phyloP scores from a whole-genome alignment of 2,888 invertebrate species.

The Microplitis manilae region DNA sequence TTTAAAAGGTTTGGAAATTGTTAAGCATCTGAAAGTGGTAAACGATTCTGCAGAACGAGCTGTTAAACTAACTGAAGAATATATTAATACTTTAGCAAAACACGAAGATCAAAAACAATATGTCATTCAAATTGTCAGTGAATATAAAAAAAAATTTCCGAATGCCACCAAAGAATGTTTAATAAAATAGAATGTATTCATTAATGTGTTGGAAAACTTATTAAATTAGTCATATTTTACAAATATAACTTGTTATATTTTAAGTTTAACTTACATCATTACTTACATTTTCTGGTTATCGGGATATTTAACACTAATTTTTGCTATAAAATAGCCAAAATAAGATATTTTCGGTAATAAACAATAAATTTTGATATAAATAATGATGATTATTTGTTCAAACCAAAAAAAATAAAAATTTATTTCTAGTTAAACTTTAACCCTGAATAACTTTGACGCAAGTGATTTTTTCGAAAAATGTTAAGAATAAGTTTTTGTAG shows the following conservation, averaged over 20 bases:
- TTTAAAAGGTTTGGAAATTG: slow-evolving; percentile 27
- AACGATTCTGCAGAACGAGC: slow-evolving; percentile 43
- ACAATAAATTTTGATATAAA: background rate
- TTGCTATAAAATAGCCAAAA: background rate
- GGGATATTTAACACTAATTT: background rate
- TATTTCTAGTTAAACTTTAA: background rate
- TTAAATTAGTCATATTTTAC: background rate
- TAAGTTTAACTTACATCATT: background rate
- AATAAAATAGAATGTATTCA: background rate
- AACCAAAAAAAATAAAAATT: background rate
- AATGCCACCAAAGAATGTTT: slow-evolving; percentile 9
- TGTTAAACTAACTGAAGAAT: slow-evolving; percentile 15
- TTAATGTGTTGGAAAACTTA: background rate
- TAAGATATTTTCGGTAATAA: too few species aligned
- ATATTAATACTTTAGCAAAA: slow-evolving; percentile 24
- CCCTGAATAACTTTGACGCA: too few species aligned
- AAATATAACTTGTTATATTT: background rate
- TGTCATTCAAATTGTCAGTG: slow-evolving; percentile 38
- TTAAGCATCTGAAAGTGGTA: slow-evolving; percentile 34
- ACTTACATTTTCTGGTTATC: background rate
- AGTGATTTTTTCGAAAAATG: too few species aligned
- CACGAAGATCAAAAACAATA: slow-evolving; percentile 42
- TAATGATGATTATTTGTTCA: background rate
- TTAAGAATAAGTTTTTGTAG: too few species aligned
- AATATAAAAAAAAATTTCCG: slow-evolving; percentile 32